A percentile compares a stretch with the other conserved stretches of the same genome.
Evolutionary conservation across 1,140 invertebrate species (phyloP).

Genomic region (Drosophila asahinai): DNA sequence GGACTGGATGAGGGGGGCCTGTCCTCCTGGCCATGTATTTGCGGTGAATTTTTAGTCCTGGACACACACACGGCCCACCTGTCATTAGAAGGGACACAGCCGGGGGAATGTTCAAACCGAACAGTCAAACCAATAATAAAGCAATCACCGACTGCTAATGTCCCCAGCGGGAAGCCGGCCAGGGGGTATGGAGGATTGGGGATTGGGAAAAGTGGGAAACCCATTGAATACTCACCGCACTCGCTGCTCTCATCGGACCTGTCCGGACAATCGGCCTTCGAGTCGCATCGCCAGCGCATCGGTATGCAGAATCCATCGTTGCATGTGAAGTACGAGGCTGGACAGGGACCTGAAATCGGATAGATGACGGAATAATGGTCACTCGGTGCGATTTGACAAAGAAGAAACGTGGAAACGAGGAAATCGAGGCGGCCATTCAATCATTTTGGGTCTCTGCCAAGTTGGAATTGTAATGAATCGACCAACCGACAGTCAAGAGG

Average conservation of each 20-base stretch:
- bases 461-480: conserved; percentile 30
- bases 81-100: conserved; percentile 59
- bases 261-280: conserved; percentile 88
- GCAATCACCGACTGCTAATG: conserved; percentile 70
- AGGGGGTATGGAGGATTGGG: neutral
- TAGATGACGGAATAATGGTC: conserved; percentile 58
- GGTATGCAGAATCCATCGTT: conserved; percentile 88
- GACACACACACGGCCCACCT: conserved; percentile 46
- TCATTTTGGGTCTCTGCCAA: conserved; percentile 22
- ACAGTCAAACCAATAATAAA: conserved; percentile 80
- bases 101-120: conserved; percentile 48
- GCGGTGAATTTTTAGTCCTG: conserved; percentile 57
- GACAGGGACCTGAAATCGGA: conserved; percentile 71
- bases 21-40: conserved; percentile 59
- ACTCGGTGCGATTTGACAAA: conserved; percentile 16
- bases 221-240: conserved; percentile 86
- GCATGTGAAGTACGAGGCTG: conserved; percentile 87
- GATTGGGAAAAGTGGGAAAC: conserved; percentile 9
- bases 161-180: conserved; percentile 18
- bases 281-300: conserved; percentile 88
- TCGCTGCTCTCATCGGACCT: conserved; percentile 88
- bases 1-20: neutral
- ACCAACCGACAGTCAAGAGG: neutral
- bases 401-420: conserved; percentile 2
- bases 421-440: conserved; percentile 24